Base-by-base conservation (phyloP, 2,888 invertebrate genomes). In the Pristionchus fissidentatus region DNA sequence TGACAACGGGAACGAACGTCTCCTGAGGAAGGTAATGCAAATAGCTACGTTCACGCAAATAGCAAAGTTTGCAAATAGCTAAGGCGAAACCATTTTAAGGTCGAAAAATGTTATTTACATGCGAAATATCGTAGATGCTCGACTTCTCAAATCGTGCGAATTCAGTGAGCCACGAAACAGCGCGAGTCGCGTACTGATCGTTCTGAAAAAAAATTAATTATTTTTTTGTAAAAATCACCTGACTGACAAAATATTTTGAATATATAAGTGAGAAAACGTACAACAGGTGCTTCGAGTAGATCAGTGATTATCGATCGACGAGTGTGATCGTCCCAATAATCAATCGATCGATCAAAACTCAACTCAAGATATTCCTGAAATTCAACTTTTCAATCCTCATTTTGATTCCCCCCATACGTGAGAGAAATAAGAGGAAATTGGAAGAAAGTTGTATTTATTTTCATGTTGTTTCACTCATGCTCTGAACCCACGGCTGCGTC, bases 1-100 rank as follows among this genome's bases (percentile, higher is more conserved):
- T 90, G 80, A 92, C 89, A 2, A 92, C 89, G 2, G 92, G 91
- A 26, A 92, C 91, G 79, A 92, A 90, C 0, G 92, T 92, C 81
- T 92, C 92, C 88, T 87, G 80, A 85, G 84, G 19, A 43, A 38
- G 19, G 1, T 57, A 8, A 26, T 32, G 0, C 4, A 35, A 26
- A 29, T n/a, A 49, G 5, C 35, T 29, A 19, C n/a, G n/a, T n/a
- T n/a, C n/a, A n/a, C n/a, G n/a, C n/a, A 32, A 29, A 73, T 73
- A 73, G 41, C 32, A 35, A n/a, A n/a, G n/a, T n/a, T n/a, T n/a
- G n/a, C n/a, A n/a, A n/a, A n/a, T 62, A 29, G 55, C 55, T 52
- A 19, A 19, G 15, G 15, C 22, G 55, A 52, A 15, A 19, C 15
- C 15, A 52, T 15, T 22, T 52, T n/a, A 46, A 55, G 22, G 8